Conservation (phyloP, 53 echinoderm and acorn worm genomes). For the Patiria pectinifera region DNA sequence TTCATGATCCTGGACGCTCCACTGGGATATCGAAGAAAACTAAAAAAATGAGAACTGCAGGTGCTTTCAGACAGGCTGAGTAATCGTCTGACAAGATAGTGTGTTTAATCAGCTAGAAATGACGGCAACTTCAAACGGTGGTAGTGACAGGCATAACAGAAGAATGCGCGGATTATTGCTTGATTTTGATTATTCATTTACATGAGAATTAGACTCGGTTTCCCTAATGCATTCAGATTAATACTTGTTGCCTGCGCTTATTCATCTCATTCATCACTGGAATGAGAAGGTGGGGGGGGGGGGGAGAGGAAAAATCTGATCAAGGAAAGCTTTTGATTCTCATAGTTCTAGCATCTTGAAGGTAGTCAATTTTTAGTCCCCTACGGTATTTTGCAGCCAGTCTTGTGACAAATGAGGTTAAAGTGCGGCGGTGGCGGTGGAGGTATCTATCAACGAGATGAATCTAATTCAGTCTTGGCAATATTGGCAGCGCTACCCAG, state of each 20-base stretch:
- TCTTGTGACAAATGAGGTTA: no score
- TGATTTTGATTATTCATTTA: not conserved
- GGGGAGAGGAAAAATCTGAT: no score
- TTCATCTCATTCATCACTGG: no score
- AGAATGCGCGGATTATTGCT: not conserved
- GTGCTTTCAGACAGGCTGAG: not conserved
- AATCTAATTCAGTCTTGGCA: no score
- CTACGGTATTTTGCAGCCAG: no score
- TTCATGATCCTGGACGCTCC: slow-evolving; percentile 6
- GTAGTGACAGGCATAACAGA: not conserved
- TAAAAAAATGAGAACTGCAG: not conserved
- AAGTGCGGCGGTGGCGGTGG: no score
- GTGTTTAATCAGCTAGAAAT: slow-evolving; percentile 14
- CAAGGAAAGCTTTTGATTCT: no score
- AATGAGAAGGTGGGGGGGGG: no score
- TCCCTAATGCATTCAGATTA: not conserved
- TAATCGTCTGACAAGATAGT: slow-evolving; percentile 16
- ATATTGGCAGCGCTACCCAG: no score
- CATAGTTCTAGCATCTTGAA: no score
- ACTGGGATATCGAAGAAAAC: not conserved
- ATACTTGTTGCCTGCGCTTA: not conserved
- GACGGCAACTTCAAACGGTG: not conserved
- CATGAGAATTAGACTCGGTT: not conserved
- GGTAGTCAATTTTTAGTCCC: no score
- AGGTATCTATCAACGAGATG: no score